Percentiles rank a stretch among this genome's conserved stretches.
phyloP scores from a whole-genome alignment of 2,888 invertebrate species.

The Clistopyga incitator region DNA sequence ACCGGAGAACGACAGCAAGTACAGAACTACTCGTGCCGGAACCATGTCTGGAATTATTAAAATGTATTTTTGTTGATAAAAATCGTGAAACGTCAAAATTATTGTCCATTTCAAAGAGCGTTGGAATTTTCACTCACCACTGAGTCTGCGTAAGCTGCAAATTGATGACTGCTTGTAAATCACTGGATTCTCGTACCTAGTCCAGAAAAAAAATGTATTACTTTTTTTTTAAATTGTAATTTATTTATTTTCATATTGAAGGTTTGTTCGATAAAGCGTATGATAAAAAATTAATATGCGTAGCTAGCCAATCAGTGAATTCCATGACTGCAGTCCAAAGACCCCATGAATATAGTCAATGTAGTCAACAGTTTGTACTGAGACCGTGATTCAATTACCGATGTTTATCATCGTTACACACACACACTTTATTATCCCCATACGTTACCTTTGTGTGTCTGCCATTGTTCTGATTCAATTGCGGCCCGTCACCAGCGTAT shows the following conservation, averaged over 20 bases:
- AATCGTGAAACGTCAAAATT: not conserved
- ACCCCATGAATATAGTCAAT: not conserved
- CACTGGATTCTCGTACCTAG: constrained; percentile 77
- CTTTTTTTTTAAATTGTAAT: not conserved
- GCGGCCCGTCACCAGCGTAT: constrained; percentile 52
- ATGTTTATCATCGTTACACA: constrained; percentile 1
- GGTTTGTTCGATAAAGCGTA: too few relatives aligned
- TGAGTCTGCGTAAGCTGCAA: constrained; percentile 68
- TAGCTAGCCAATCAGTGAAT: not conserved
- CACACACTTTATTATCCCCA: constrained; percentile 4
- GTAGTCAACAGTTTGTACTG: not conserved
- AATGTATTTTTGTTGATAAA: not conserved
- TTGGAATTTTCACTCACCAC: constrained; percentile 63
- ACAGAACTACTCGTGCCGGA: constrained; percentile 89
- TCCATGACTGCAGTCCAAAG: constrained; percentile 5
- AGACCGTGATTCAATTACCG: constrained; percentile 4
- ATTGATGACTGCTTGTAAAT: constrained; percentile 74
- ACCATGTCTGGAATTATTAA: constrained; percentile 84
- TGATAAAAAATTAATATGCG: not conserved
- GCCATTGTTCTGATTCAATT: constrained; percentile 75
- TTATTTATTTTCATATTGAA: too few relatives aligned
- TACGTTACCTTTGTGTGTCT: constrained; percentile 78
- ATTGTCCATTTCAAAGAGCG: not conserved
- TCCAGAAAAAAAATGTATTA: constrained; percentile 38
- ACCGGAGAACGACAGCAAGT: constrained; percentile 90